Percentiles rank a stretch among this genome's conserved stretches.
phyloP scores from a whole-genome alignment of 2,113 vertebrate species.

The Oryzias melastigma region DNA sequence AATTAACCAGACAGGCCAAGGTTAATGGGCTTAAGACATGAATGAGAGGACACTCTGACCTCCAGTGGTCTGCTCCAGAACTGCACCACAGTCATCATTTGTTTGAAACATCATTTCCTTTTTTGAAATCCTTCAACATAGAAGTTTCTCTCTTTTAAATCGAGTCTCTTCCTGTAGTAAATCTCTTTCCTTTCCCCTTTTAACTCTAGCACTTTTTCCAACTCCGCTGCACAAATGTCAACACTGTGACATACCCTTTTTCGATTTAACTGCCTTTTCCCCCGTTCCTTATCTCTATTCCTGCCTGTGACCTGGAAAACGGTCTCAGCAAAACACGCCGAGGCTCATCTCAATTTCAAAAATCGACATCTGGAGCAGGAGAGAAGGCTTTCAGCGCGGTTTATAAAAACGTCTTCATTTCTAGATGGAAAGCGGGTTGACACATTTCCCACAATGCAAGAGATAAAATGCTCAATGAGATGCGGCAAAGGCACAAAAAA shows the following conservation, averaged over 20 bases:
- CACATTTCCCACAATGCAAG: not conserved
- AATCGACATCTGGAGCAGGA: not conserved
- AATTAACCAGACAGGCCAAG: slow-evolving; percentile 41
- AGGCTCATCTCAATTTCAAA: slow-evolving; percentile 1
- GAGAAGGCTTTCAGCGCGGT: not conserved
- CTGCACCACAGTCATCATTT: slow-evolving; percentile 26
- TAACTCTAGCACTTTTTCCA: not conserved
- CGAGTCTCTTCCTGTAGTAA: slow-evolving; percentile 6
- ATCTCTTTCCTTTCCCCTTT: slow-evolving; percentile 4
- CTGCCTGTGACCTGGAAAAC: not conserved
- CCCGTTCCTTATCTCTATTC: not conserved
- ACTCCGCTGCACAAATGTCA: not conserved
- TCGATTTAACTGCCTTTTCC: not conserved
- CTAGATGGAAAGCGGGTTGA: not conserved
- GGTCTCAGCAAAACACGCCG: not conserved
- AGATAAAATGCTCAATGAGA: not conserved
- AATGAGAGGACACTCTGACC: slow-evolving; percentile 60
- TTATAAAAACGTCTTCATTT: not conserved
- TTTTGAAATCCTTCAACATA: not conserved
- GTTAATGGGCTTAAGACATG: slow-evolving; percentile 39
- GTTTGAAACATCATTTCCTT: not conserved
- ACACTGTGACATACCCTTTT: not conserved
- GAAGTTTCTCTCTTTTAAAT: not conserved
- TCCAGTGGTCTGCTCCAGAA: slow-evolving; percentile 62
- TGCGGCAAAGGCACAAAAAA: not conserved